Percentiles rank a stretch among this genome's conserved stretches.
Conservation (phyloP, 2,113 vertebrate genomes). For the Origma solitaria region DNA sequence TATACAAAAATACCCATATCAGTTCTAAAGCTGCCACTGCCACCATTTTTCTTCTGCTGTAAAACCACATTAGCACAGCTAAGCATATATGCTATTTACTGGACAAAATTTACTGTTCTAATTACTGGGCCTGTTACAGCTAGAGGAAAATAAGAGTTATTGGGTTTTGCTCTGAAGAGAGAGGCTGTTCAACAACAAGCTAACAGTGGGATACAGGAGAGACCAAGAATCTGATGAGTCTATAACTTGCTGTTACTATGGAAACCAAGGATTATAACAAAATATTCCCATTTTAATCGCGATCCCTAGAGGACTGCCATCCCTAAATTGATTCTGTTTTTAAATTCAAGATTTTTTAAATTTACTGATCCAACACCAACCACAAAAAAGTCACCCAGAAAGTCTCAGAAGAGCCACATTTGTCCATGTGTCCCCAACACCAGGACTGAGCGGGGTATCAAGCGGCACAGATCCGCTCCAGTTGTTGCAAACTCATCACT, state of each 20-base stretch:
- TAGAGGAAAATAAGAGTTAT: slow-evolving; percentile 41
- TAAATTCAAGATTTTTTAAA: background rate
- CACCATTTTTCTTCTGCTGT: slow-evolving; percentile 23
- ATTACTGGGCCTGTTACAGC: slow-evolving; percentile 36
- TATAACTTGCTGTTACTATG: slow-evolving; percentile 32
- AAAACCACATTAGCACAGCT: slow-evolving; percentile 17
- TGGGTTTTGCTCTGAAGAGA: background rate
- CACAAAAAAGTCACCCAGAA: background rate
- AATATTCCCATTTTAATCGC: slow-evolving; percentile 2
- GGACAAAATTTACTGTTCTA: slow-evolving; percentile 55
- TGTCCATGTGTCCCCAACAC: fast-evolving
- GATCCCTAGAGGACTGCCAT: background rate
- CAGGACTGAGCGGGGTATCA: fast-evolving
- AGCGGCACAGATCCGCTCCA: background rate
- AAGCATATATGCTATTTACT: background rate
- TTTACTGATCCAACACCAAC: background rate
- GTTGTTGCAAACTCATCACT: background rate
- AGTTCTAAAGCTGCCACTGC: background rate
- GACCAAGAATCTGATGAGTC: background rate
- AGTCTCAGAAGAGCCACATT: background rate
- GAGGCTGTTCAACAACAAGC: slow-evolving; percentile 9
- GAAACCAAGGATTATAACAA: slow-evolving; percentile 25
- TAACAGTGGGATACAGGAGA: background rate
- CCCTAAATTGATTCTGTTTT: background rate
- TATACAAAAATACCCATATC: background rate